Base-by-base conservation (phyloP, 2,797 vertebrate species). In the Emydoidea blandingii region DNA sequence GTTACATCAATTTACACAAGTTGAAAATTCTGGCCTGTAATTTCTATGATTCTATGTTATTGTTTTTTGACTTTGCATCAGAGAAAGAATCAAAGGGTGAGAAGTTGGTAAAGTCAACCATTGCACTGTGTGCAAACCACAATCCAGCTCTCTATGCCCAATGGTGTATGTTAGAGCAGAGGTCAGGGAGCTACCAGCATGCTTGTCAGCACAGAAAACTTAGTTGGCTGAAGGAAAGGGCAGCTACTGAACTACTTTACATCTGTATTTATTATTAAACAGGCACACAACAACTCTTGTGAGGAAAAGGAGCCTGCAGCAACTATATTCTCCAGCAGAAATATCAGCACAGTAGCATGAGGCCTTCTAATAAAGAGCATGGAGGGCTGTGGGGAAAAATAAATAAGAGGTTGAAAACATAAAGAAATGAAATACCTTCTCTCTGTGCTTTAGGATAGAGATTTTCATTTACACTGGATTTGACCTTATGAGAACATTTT, bases 401-500 rank as follows among this genome's bases (percentile, higher is more conserved):
- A 90, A 76, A 76, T n/a, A 85, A 95, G 79, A 96, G 72, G 44
- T 94, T 83, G 97, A 94, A 96, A 95, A 97, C 44, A 92, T 23
- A 92, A 95, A 96, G 95, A 97, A 95, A 82, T 53, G 6, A 88
- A 95, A 2, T 91, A 29, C 89, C 65, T 93, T 65, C 89, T 94
- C 81, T 96, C 74, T 82, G 19, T 82, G 91, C 96, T 98, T 97
- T 86, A 95, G 91, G 95, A 89, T 41, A 95, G 52, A 93, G 76
- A n/a, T 50, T 95, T 96, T 86, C 84, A 34, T 97, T 97, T 97
- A 92, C 82, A 84, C 27, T 82, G 59, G 16, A 79, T 97, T 97
- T 97, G 96, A 97, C 96, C 97, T 98, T 91, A 79, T 90, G 68
- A 91, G 93, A 97, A 96, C 89, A 83, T 74, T 97, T 94, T 90